phyloP scores from a whole-genome alignment of 1,140 invertebrate genomes.

The Drosophila ercepeae region DNA sequence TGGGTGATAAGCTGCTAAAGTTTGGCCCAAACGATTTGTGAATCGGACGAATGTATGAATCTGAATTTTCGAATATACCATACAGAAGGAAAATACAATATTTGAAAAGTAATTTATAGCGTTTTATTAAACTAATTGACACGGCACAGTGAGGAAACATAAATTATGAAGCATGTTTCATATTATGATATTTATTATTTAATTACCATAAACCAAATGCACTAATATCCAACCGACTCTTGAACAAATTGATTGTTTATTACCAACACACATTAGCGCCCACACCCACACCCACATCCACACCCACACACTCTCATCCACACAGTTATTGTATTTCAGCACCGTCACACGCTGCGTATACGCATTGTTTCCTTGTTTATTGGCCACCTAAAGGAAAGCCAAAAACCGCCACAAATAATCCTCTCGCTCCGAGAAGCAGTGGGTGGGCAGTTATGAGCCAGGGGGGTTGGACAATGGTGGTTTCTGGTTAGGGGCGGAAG shows the following conservation, averaged over 20 bases:
- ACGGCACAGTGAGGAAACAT: constrained; percentile 44
- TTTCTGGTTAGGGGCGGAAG: constrained; percentile 5
- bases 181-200: constrained; percentile 71
- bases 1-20: constrained; percentile 42
- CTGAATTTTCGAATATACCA: background rate
- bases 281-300: background rate
- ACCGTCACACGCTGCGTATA: constrained; percentile 61
- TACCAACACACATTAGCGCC: constrained; percentile 73
- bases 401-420: constrained; percentile 51
- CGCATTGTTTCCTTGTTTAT: constrained; percentile 38
- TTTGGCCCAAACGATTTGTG: constrained; percentile 28
- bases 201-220: constrained; percentile 67
- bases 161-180: constrained; percentile 35
- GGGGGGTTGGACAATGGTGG: background rate
- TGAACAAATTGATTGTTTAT: constrained; percentile 78
- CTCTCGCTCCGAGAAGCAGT: constrained; percentile 41
- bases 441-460: constrained; percentile 1
- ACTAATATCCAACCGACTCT: constrained; percentile 41
- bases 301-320: constrained; percentile 24
- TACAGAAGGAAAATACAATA: background rate
- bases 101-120: constrained; percentile 31
- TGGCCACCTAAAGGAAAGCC: constrained; percentile 19
- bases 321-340: constrained; percentile 55
- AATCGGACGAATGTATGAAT: background rate
- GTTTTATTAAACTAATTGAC: constrained; percentile 71